Conservation (phyloP, 2,888 invertebrate genomes). For the Chamaedrilus cognettii region DNA sequence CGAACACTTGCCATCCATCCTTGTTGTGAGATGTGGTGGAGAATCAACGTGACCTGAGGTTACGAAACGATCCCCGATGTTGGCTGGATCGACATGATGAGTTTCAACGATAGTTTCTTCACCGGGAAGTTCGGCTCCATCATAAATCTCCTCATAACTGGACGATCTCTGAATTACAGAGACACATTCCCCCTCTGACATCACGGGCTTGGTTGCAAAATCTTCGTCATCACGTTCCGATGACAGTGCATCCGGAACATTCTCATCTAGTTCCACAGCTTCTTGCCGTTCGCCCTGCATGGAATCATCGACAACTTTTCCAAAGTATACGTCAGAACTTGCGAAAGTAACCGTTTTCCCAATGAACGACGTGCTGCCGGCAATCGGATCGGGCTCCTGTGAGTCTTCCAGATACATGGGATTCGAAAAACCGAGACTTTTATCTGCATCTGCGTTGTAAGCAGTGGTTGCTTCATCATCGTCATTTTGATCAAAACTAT, state of each 20-base stretch:
- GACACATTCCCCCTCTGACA: neutral
- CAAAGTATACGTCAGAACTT: neutral
- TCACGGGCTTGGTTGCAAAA: too few relatives aligned
- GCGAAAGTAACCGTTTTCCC: neutral
- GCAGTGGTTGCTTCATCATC: neutral
- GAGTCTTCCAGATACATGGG: neutral
- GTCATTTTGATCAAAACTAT: too few relatives aligned
- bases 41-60: constrained; percentile 44
- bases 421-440: neutral
- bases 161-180: constrained; percentile 29
- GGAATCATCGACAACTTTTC: too few relatives aligned
- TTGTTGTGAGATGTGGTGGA: constrained; percentile 1
- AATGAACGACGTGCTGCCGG: neutral
- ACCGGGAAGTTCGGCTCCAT: constrained; percentile 23
- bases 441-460: neutral
- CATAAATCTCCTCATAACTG: constrained; percentile 35
- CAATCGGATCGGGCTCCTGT: neutral
- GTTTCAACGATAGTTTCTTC: neutral
- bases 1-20: constrained; percentile 40
- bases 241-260: too few relatives aligned
- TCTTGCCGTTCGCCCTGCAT: too few relatives aligned
- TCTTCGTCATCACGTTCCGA: too few relatives aligned
- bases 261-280: too few relatives aligned
- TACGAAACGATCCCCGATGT: constrained; percentile 32
- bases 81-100: constrained; percentile 12